phyloP scores from a whole-genome alignment of 2,797 vertebrate genomes.

The Acipenser ruthenus region DNA sequence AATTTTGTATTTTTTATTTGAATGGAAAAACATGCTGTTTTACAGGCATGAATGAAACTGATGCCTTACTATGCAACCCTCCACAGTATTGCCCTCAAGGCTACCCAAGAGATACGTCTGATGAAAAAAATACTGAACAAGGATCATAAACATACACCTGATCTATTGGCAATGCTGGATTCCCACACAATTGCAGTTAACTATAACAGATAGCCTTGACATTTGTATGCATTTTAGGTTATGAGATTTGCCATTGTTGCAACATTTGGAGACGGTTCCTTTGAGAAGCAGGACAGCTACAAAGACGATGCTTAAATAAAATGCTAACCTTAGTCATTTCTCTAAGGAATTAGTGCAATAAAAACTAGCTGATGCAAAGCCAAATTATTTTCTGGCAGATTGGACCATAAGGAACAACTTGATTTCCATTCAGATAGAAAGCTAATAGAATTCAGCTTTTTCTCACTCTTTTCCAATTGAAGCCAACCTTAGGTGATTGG shows the following conservation, averaged over 20 bases:
- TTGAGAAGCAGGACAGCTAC: conserved; percentile 7
- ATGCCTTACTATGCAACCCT: neutral
- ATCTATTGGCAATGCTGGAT: conserved; percentile 16
- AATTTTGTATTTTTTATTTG: neutral
- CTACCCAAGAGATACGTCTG: conserved; percentile 11
- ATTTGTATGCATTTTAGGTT: conserved; percentile 14
- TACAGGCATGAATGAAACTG: neutral
- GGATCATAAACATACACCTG: conserved; percentile 19
- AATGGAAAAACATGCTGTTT: neutral
- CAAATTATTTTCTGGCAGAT: conserved; percentile 17
- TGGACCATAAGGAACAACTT: conserved; percentile 17
- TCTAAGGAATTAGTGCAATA: conserved; percentile 36
- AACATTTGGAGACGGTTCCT: conserved; percentile 23
- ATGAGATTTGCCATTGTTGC: conserved; percentile 5
- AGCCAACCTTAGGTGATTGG: conserved; percentile 29
- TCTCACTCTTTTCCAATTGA: conserved; percentile 17
- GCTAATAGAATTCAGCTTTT: conserved; percentile 23
- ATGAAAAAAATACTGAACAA: conserved; percentile 16
- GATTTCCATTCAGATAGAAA: conserved; percentile 48
- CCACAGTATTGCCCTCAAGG: neutral
- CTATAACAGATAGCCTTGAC: conserved; percentile 25
- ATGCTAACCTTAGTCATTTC: conserved; percentile 37
- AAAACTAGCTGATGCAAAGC: conserved; percentile 26
- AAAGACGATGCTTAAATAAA: conserved; percentile 29
- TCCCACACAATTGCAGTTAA: conserved; percentile 20